These are phyloP conservation scores for Hormiphora californensis DNA, from an alignment of 37 sponge, comb jelly and placozoan species.

Conservation along the genomic window DNA sequence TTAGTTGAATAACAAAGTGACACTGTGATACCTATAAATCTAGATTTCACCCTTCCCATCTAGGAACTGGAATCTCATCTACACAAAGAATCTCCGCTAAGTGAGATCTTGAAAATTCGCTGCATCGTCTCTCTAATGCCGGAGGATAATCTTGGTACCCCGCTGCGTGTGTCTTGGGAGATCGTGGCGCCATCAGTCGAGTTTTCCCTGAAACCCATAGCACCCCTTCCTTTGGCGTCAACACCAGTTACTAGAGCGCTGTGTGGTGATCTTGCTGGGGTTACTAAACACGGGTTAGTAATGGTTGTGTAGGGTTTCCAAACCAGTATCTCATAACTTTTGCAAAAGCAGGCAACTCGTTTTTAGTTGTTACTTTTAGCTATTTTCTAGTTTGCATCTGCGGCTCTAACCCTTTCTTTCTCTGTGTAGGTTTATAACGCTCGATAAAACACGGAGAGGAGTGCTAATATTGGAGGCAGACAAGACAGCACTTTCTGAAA, in stretches of 20 bases:
- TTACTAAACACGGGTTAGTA: conserved; percentile 3
- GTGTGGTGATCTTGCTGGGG: conserved; percentile 19
- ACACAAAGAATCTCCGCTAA: neutral
- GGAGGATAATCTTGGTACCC: conserved; percentile 12
- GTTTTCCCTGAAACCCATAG: neutral
- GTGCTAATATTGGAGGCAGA: neutral
- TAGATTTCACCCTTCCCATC: too few species aligned
- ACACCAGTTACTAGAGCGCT: conserved; percentile 7
- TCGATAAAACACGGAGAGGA: neutral
- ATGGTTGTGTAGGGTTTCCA: neutral
- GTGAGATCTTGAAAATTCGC: neutral
- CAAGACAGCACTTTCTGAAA: neutral
- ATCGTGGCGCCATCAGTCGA: neutral
- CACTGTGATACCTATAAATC: too few species aligned
- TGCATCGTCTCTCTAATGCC: conserved; percentile 37
- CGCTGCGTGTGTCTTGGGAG: neutral
- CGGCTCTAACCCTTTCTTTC: too few species aligned
- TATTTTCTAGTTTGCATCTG: too few species aligned
- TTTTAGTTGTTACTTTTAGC: too few species aligned
- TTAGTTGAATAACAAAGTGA: too few species aligned
- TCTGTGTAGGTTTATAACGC: neutral
- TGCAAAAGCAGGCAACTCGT: too few species aligned
- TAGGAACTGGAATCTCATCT: neutral
- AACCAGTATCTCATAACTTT: too few species aligned
- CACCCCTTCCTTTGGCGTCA: conserved; percentile 2